phyloP scores from a whole-genome alignment of 2,888 invertebrate genomes.

The Euplexia lucipara region DNA sequence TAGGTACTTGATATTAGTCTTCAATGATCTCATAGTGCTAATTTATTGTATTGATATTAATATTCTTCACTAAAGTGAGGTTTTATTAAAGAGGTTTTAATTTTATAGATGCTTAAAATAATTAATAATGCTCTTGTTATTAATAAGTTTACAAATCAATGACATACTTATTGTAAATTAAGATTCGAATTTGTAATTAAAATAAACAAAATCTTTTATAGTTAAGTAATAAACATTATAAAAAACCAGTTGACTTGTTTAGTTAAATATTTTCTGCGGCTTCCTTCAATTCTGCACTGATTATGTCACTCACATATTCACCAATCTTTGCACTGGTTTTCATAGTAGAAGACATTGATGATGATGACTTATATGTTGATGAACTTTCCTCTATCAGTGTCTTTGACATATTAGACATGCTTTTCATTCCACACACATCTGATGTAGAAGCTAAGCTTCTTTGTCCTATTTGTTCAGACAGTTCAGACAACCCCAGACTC shows the following conservation, averaged over 20 bases:
- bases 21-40: conserved; percentile 62
- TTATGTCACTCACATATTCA: conserved; percentile 67
- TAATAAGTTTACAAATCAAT: conserved; percentile 51
- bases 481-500: conserved; percentile 50
- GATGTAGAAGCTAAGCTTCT: conserved; percentile 52
- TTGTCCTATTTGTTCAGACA: conserved; percentile 60
- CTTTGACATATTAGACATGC: conserved; percentile 52
- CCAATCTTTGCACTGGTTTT: conserved; percentile 66
- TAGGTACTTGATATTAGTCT: conserved; percentile 54
- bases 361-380: conserved; percentile 67
- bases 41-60: conserved; percentile 47
- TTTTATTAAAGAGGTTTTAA: conserved; percentile 39
- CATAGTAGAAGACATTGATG: conserved; percentile 65
- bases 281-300: conserved; percentile 72
- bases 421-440: conserved; percentile 53
- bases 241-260: conserved; percentile 55
- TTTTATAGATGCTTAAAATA: conserved; percentile 28
- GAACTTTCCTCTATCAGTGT: conserved; percentile 58
- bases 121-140: conserved; percentile 25
- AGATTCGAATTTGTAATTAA: conserved; percentile 51
- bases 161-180: conserved; percentile 39
- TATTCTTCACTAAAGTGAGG: conserved; percentile 46
- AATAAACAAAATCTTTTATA: conserved; percentile 58
- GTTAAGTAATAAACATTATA: conserved; percentile 66
- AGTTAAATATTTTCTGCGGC: conserved; percentile 74